Conservation (phyloP, 2,888 invertebrate species). For the Isotomurus palustris region DNA sequence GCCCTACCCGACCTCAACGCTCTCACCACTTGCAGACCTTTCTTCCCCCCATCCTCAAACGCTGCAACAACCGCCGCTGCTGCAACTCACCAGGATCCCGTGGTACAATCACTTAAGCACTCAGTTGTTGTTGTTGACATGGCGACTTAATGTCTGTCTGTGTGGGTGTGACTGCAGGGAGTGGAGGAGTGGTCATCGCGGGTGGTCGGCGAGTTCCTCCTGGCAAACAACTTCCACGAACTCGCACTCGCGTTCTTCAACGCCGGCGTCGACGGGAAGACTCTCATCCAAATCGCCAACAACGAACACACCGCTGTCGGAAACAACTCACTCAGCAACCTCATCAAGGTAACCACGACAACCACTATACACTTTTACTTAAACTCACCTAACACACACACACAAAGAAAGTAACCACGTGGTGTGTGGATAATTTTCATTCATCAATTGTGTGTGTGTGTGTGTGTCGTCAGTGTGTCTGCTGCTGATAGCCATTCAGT, state of each 20-base stretch:
- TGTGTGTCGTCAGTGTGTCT: too few relatives aligned
- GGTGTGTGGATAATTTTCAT: too few relatives aligned
- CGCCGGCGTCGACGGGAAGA: conserved; percentile 64
- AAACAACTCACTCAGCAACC: too few relatives aligned
- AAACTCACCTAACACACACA: too few relatives aligned
- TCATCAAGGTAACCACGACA: too few relatives aligned
- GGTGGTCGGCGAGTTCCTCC: conserved; percentile 72
- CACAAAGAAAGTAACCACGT: not conserved
- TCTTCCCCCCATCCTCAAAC: conserved; percentile 25
- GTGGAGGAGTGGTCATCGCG: conserved; percentile 65
- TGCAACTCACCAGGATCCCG: too few relatives aligned
- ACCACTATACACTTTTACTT: too few relatives aligned
- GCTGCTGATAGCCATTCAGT: too few relatives aligned
- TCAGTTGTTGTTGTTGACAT: not conserved
- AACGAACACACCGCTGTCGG: too few relatives aligned
- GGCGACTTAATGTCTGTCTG: not conserved
- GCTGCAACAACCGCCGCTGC: conserved; percentile 6
- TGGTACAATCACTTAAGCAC: too few relatives aligned
- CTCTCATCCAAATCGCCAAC: conserved; percentile 54
- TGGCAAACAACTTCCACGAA: conserved; percentile 65
- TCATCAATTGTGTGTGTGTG: too few relatives aligned
- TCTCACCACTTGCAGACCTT: conserved; percentile 30
- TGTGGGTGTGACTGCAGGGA: conserved; percentile 55
- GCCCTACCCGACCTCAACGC: conserved; percentile 29
- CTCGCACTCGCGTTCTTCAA: conserved; percentile 68